Conservation (phyloP, 1,140 invertebrate genomes). For the Drosophila ambigua region DNA sequence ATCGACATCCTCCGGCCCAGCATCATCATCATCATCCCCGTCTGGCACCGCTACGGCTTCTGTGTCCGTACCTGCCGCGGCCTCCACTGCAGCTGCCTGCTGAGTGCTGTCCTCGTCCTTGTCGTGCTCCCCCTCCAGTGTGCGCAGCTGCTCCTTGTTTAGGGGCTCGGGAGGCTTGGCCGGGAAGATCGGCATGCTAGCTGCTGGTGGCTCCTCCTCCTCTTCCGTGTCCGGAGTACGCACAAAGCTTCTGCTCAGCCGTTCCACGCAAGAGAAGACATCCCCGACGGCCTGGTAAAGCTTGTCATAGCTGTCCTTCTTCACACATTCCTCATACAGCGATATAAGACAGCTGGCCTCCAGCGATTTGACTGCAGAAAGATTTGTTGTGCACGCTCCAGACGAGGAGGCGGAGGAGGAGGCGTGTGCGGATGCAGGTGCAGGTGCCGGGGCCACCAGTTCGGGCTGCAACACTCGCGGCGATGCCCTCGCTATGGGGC, state of each 20-base stretch:
- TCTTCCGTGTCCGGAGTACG: slow-evolving; percentile 57
- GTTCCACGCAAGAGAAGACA: slow-evolving; percentile 89
- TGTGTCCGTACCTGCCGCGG: slow-evolving; percentile 1
- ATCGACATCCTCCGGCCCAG: slow-evolving; percentile 6
- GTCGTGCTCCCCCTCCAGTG: slow-evolving; percentile 91
- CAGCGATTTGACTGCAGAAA: slow-evolving; percentile 84
- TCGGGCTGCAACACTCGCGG: no score
- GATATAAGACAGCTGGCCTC: slow-evolving; percentile 88
- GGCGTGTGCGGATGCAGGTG: neutral
- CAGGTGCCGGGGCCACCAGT: slow-evolving; percentile 2
- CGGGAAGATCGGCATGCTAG: slow-evolving; percentile 14
- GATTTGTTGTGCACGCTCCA: slow-evolving; percentile 51
- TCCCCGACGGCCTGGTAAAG: slow-evolving; percentile 89
- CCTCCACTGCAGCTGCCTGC: slow-evolving; percentile 65
- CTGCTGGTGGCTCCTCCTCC: slow-evolving; percentile 77
- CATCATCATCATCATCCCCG: slow-evolving; percentile 40
- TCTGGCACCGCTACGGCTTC: slow-evolving; percentile 3
- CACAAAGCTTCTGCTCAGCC: slow-evolving; percentile 87
- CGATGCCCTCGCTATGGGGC: no score
- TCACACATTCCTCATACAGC: slow-evolving; percentile 88
- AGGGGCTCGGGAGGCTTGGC: slow-evolving; percentile 71
- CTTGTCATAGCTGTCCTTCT: slow-evolving; percentile 86
- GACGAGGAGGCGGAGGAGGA: slow-evolving; percentile 22
- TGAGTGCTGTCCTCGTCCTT: slow-evolving; percentile 90
- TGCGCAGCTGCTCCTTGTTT: slow-evolving; percentile 88